phyloP scores from a whole-genome alignment of 2,888 invertebrate species.

The Bellardia pandia region DNA sequence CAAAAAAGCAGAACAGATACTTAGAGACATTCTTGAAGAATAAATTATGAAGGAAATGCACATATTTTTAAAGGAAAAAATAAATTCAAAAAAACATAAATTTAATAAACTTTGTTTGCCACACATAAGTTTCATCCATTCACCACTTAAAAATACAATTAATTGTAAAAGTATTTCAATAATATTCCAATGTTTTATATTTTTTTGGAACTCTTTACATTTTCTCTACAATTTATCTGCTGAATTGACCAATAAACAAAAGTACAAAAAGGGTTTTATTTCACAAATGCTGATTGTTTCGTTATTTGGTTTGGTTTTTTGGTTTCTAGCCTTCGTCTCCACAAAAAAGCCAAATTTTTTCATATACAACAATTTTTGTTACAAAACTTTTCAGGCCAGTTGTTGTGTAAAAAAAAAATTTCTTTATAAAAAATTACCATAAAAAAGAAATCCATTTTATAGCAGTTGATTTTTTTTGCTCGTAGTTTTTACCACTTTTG shows the following conservation, averaged over 20 bases:
- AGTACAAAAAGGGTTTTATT: not conserved
- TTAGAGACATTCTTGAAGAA: not conserved
- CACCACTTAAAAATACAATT: slow-evolving; percentile 56
- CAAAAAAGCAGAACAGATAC: not conserved
- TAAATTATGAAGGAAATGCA: too few relatives aligned
- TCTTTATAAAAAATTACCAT: slow-evolving; percentile 41
- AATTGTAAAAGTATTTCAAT: slow-evolving; percentile 60
- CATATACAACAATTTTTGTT: slow-evolving; percentile 13
- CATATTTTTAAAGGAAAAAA: too few relatives aligned
- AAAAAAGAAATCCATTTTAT: slow-evolving; percentile 52
- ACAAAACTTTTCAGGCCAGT: slow-evolving; percentile 19
- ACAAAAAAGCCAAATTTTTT: slow-evolving; percentile 10
- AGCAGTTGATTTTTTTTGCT: not conserved
- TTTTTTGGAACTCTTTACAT: not conserved
- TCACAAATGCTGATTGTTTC: slow-evolving; percentile 49
- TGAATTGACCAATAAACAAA: slow-evolving; percentile 48
- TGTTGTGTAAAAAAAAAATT: slow-evolving; percentile 4
- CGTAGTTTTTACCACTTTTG: slow-evolving; percentile 22
- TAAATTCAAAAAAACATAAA: too few relatives aligned
- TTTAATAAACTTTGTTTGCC: not conserved
- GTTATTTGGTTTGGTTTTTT: slow-evolving; percentile 17
- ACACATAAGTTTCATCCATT: not conserved
- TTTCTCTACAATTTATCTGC: slow-evolving; percentile 44
- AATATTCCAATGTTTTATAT: not conserved
- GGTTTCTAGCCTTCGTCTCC: not conserved